A percentile compares a stretch with the other conserved stretches of the same genome.
Evolutionary conservation across 2,113 vertebrate species (phyloP).

Genomic region (Oplegnathus fasciatus): DNA sequence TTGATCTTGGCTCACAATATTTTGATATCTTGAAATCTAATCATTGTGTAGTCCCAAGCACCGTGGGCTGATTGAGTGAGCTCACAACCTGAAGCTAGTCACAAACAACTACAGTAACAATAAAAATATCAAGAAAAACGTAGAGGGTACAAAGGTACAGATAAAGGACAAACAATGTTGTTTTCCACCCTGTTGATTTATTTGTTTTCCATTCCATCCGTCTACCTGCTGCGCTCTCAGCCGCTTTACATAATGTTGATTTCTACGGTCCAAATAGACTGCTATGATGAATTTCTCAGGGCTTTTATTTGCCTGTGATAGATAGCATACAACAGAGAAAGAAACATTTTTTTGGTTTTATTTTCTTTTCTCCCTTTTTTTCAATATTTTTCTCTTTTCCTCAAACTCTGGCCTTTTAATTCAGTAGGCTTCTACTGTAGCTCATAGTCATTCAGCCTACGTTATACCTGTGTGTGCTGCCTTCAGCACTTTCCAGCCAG

Average conservation of each 20-base stretch:
- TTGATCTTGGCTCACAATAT: slow-evolving; percentile 19
- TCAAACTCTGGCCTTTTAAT: slow-evolving; percentile 26
- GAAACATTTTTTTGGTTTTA: slow-evolving; percentile 34
- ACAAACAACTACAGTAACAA: slow-evolving; percentile 38
- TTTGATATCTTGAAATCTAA: slow-evolving; percentile 43
- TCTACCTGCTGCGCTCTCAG: slow-evolving; percentile 56
- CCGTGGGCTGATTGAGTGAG: slow-evolving; percentile 33
- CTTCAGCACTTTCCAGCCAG: slow-evolving; percentile 70
- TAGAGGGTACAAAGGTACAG: slow-evolving; percentile 53
- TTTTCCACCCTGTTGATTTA: slow-evolving; percentile 71
- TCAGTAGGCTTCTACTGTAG: slow-evolving; percentile 20
- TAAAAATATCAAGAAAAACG: slow-evolving; percentile 53
- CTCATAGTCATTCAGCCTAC: slow-evolving; percentile 1
- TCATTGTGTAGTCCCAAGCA: slow-evolving; percentile 16
- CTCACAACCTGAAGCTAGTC: slow-evolving; percentile 26
- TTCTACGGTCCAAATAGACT: slow-evolving; percentile 68
- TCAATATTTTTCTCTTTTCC: not conserved
- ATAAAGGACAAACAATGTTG: slow-evolving; percentile 71
- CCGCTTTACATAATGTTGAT: slow-evolving; percentile 80
- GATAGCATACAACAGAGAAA: slow-evolving; percentile 50
- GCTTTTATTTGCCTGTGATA: slow-evolving; percentile 71
- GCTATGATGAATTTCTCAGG: slow-evolving; percentile 69
- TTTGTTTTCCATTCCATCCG: slow-evolving; percentile 73
- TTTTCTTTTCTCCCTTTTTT: slow-evolving; percentile 12
- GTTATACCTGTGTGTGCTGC: slow-evolving; percentile 54